Evolutionary conservation across 2,113 vertebrate species (phyloP).

Genomic region (Glaucidium brasilianum): DNA sequence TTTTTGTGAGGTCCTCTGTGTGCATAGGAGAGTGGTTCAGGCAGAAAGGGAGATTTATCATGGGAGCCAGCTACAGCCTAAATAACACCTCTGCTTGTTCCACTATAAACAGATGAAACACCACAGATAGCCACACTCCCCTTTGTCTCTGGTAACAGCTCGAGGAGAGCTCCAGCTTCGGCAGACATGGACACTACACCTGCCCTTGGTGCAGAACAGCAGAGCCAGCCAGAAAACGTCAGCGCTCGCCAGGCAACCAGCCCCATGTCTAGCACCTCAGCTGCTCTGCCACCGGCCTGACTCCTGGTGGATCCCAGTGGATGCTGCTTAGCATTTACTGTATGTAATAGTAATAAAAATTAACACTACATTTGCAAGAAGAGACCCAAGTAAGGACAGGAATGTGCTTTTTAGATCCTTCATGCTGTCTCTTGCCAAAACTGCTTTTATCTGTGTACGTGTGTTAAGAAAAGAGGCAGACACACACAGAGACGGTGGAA

Average conservation of each 20-base stretch:
- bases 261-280: not conserved
- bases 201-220: not conserved
- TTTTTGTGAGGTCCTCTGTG: not conserved
- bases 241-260: not conserved
- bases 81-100: not conserved
- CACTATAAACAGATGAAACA: not conserved
- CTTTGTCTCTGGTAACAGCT: not conserved
- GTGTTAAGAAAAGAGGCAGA: not conserved
- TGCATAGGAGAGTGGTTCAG: not conserved
- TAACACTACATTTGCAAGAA: not conserved
- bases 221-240: not conserved
- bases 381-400: not conserved
- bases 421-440: not conserved
- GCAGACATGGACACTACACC: not conserved
- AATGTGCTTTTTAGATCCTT: not conserved
- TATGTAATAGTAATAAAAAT: not conserved
- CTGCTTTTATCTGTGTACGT: not conserved
- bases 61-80: not conserved
- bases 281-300: not conserved
- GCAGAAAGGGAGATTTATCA: not conserved
- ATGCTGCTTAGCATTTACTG: not conserved
- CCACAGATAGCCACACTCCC: accelerated
- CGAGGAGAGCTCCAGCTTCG: not conserved
- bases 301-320: not conserved
- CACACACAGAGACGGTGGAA: not conserved